Evolutionary conservation across 2,113 vertebrate species (phyloP).

Genomic region (Cephalopterus ornatus): DNA sequence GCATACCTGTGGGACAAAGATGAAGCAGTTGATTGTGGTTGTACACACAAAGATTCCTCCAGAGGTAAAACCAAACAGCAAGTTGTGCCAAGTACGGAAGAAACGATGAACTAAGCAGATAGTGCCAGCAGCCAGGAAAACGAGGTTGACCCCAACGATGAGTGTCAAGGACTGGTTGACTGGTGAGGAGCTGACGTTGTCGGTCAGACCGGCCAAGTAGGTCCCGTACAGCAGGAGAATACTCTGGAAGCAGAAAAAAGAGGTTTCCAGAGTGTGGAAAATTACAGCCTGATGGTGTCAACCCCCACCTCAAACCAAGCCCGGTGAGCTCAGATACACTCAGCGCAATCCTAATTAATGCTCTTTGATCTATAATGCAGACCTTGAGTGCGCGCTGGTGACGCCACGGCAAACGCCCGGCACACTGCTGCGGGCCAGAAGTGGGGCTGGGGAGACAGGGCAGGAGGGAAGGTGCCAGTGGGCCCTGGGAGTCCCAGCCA

Average conservation of each 20-base stretch:
- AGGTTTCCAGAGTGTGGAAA: conserved; percentile 23
- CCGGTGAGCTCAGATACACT: conserved; percentile 1
- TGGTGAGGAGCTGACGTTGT: conserved; percentile 89
- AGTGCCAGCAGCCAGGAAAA: conserved; percentile 78
- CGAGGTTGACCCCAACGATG: conserved; percentile 83
- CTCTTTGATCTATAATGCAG: conserved; percentile 51
- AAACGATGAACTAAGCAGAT: conserved; percentile 82
- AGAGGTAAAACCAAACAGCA: conserved; percentile 86
- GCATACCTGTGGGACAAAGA: conserved; percentile 94
- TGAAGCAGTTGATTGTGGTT: conserved; percentile 87
- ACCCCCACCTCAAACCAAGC: background rate
- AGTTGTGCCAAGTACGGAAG: conserved; percentile 87
- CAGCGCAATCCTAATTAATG: conserved; percentile 13
- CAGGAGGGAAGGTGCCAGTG: fast-evolving
- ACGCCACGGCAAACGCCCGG: fast-evolving
- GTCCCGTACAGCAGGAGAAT: conserved; percentile 88
- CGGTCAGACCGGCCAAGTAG: conserved; percentile 92
- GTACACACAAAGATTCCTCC: conserved; percentile 94
- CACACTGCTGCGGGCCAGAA: background rate
- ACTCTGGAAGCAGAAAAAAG: conserved; percentile 74
- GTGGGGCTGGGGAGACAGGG: background rate
- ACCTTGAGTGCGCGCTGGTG: background rate
- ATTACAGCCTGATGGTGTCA: conserved; percentile 8
- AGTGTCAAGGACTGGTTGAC: conserved; percentile 96
- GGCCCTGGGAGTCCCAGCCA: fast-evolving